Evolutionary conservation across 1,140 invertebrate genomes (phyloP).

Genomic region (Oscheius sp.): DNA sequence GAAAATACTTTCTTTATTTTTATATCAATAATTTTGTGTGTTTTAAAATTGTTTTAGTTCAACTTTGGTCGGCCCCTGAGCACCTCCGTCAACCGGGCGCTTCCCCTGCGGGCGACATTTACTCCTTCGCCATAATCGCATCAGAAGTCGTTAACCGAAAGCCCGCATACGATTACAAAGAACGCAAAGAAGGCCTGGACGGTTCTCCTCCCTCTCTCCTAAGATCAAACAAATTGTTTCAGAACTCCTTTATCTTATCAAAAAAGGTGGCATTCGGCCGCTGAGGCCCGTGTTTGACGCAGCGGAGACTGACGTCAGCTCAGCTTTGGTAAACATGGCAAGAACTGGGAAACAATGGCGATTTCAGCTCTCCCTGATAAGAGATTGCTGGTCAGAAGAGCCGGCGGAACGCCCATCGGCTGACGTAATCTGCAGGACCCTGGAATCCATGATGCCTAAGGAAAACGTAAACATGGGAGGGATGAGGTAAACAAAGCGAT

Average conservation of each 20-base stretch:
- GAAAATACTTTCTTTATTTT: no score
- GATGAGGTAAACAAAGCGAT: conserved; percentile 63
- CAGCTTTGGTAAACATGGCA: conserved; percentile 20
- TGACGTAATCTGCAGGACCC: conserved; percentile 70
- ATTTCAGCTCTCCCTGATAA: conserved; percentile 37
- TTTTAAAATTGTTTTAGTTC: conserved; percentile 19
- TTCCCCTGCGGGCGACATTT: conserved; percentile 43
- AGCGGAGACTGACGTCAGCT: conserved; percentile 31
- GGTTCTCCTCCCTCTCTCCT: conserved; percentile 3
- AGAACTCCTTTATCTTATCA: conserved; percentile 41
- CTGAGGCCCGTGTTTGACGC: conserved; percentile 18
- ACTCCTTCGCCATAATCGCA: conserved; percentile 52
- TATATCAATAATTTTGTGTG: no score
- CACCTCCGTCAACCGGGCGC: conserved; percentile 13
- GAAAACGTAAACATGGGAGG: not conserved
- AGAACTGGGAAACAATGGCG: not conserved
- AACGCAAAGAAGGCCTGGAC: conserved; percentile 37
- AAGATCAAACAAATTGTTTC: not conserved
- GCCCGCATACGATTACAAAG: conserved; percentile 34
- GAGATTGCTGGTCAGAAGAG: conserved; percentile 71
- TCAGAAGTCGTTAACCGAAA: conserved; percentile 49
- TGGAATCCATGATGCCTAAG: conserved; percentile 36
- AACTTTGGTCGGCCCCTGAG: conserved; percentile 40
- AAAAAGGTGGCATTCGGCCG: conserved; percentile 30
- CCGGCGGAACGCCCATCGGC: conserved; percentile 84